Evolutionary conservation across 1,140 invertebrate genomes (phyloP).

Genomic region (Gryllus bimaculatus): DNA sequence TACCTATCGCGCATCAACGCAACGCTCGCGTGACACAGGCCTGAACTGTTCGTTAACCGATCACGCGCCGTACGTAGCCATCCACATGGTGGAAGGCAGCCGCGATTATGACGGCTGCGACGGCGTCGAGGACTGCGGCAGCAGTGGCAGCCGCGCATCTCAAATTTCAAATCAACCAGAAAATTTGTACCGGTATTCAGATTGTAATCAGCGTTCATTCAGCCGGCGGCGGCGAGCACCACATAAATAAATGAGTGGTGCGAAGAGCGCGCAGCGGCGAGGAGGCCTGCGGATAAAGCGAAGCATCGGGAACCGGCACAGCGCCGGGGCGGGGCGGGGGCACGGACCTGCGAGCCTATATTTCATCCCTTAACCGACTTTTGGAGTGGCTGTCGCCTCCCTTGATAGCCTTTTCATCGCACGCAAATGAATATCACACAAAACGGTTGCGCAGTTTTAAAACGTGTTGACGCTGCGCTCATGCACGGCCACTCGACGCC

Average conservation of each 20-base stretch:
- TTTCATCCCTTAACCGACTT: constrained; percentile 4
- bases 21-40: too few relatives aligned
- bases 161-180: neutral
- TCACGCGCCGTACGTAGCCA: too few relatives aligned
- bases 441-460: constrained; percentile 1
- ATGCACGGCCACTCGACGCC: neutral
- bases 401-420: neutral
- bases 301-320: rapidly evolving
- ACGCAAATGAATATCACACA: constrained; percentile 4
- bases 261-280: too few relatives aligned
- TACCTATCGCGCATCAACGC: too few relatives aligned
- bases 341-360: neutral
- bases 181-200: neutral
- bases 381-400: neutral
- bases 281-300: too few relatives aligned
- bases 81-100: too few relatives aligned
- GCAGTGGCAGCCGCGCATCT: neutral
- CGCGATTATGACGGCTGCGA: too few relatives aligned
- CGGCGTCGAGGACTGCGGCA: too few relatives aligned
- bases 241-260: too few relatives aligned
- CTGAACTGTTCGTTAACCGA: too few relatives aligned
- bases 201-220: neutral
- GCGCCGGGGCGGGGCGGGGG: too few relatives aligned
- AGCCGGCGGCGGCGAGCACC: neutral
- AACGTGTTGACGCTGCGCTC: neutral